phyloP scores from a whole-genome alignment of 2,797 vertebrate genomes.

The Girardinus metallicus region DNA sequence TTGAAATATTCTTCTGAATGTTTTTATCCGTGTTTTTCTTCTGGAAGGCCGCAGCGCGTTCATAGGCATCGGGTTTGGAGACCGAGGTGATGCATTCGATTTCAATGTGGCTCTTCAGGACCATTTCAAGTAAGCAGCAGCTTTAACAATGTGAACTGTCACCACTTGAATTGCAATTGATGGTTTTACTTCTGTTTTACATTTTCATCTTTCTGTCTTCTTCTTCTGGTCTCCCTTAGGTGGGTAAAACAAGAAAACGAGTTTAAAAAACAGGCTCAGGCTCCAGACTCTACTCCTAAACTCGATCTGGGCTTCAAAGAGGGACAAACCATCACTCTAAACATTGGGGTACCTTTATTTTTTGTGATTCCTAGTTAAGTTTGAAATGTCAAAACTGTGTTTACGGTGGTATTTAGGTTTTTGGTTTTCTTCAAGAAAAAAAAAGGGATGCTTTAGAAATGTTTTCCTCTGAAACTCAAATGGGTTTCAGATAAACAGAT shows the following conservation, averaged over 20 bases:
- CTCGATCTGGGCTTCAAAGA: constrained; percentile 98
- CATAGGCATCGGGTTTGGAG: constrained; percentile 95
- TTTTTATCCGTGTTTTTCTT: constrained; percentile 10
- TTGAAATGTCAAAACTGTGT: background rate
- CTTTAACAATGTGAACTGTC: background rate
- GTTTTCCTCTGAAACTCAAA: background rate
- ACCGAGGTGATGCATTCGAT: constrained; percentile 96
- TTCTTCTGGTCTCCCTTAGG: constrained; percentile 65
- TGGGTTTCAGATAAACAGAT: background rate
- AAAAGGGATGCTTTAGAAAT: background rate
- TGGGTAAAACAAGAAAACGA: constrained; percentile 98
- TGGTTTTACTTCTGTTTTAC: background rate
- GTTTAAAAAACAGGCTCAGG: constrained; percentile 89
- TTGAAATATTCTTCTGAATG: background rate
- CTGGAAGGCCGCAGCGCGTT: constrained; percentile 93
- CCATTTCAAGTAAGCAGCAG: constrained; percentile 90
- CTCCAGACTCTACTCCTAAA: constrained; percentile 89
- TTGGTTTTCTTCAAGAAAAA: background rate
- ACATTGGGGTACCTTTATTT: constrained; percentile 88
- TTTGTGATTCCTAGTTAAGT: background rate
- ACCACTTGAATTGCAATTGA: background rate
- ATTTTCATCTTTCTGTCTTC: background rate
- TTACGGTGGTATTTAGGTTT: background rate
- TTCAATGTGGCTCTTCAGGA: constrained; percentile 98
- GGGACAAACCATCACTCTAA: constrained; percentile 97